Base-by-base conservation (phyloP, 1,140 invertebrate genomes). In the Danaus melanippus region DNA sequence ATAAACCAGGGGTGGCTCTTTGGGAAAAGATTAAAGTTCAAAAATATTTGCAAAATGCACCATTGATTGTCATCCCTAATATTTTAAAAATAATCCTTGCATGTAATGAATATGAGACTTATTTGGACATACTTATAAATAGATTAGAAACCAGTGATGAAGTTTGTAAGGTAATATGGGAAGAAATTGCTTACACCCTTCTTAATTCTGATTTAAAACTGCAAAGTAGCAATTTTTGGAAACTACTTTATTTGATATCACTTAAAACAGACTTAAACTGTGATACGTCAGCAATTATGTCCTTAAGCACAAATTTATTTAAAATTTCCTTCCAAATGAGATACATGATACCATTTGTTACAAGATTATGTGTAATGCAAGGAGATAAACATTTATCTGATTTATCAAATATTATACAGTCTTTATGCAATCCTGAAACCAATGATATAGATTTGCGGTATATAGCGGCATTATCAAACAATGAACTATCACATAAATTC, bases 391-490 rank as follows among this genome's bases (percentile, higher is more conserved):
- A 69, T 49, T 39, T 80, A 56, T 41, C 65, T 46, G 21, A 66
- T 39, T 49, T 85, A 51, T 70, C 73, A 40, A 58, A 71, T 46
- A 62, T 76, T 11, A 71, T 82, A 49, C 65, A 60, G 10, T 53
- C 53, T 12, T 65, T 87, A 44, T 74, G 71, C 63, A 66, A 82
- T 43, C 70, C 75, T 39, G 66, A 79, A 45, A 63, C 46, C 11
- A 57, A 62, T 46, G 79, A 87, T 65, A 57, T 74, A 4, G 79
- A 84, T 45, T 74, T 85, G 69, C 81, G 86, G 67, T 62, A 67
- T 42, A 79, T 80, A 56, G 69, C 77, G 42, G 71, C 74, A 40
- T 60, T 73, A 49, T 69, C 77, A 17, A 83, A 84, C 55, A 86
- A 86, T 73, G 74, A 87, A 67, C 49, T 88, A 39, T 69, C 68